Conservation (phyloP, 2,888 invertebrate genomes). For the Sinotaia quadrata region DNA sequence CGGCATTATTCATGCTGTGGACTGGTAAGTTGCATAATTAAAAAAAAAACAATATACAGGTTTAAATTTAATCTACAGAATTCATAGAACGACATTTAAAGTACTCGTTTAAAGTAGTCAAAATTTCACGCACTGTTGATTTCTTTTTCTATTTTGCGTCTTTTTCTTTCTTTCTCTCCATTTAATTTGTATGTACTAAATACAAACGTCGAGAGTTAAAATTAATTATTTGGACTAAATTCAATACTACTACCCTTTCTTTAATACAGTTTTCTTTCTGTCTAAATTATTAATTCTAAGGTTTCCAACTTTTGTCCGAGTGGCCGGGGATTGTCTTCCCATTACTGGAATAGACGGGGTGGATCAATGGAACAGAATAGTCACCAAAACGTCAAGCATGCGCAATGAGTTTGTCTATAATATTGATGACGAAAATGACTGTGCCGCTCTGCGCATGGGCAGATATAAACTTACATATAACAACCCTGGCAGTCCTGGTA, state of each 20-base stretch:
- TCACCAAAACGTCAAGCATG: neutral
- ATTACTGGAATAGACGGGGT: neutral
- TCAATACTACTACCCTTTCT: no score
- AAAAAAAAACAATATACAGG: no score
- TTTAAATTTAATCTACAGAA: neutral
- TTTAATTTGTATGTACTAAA: no score
- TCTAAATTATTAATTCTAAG: no score
- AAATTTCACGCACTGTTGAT: no score
- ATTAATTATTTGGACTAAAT: no score
- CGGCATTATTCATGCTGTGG: conserved; percentile 1
- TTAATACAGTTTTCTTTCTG: no score
- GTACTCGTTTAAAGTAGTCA: no score
- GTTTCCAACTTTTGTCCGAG: neutral
- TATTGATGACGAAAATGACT: neutral
- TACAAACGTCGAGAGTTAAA: no score
- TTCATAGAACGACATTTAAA: no score
- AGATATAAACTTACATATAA: neutral
- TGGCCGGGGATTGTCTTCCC: neutral
- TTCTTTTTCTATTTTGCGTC: neutral
- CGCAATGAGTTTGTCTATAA: neutral
- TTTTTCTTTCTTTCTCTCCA: neutral
- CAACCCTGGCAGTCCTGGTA: neutral
- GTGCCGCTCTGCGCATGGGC: neutral
- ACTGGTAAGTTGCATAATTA: neutral
- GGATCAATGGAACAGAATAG: neutral